These are phyloP conservation scores for Nesidiocoris tenuis DNA, from an alignment of 2,888 invertebrate species.

Conservation along the genomic window DNA sequence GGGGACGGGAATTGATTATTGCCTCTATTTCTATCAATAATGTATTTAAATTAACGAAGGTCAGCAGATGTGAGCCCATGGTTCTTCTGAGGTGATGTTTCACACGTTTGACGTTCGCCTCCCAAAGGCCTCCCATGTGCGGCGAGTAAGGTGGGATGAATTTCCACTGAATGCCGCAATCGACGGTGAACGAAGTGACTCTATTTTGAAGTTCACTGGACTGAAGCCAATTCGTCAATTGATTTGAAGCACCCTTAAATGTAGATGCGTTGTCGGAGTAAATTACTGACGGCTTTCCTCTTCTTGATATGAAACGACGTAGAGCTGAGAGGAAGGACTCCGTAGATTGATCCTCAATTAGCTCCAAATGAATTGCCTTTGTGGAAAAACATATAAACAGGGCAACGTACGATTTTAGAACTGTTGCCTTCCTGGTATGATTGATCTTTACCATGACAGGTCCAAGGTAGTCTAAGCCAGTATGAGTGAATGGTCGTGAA, in stretches of 20 bases:
- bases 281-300: slow-evolving; percentile 48
- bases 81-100: slow-evolving; percentile 42
- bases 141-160: slow-evolving; percentile 46
- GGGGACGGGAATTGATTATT: slow-evolving; percentile 50
- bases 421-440: slow-evolving; percentile 47
- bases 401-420: slow-evolving; percentile 46
- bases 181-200: neutral
- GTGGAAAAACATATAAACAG: slow-evolving; percentile 52
- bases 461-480: slow-evolving; percentile 52
- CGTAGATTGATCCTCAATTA: slow-evolving; percentile 49
- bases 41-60: slow-evolving; percentile 47
- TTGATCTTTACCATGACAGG: slow-evolving; percentile 49
- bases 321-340: no score
- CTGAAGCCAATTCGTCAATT: slow-evolving; percentile 42
- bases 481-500: slow-evolving; percentile 50
- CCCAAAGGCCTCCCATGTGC: slow-evolving; percentile 44
- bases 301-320: slow-evolving; percentile 49
- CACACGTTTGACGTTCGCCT: slow-evolving; percentile 35
- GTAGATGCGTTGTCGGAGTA: slow-evolving; percentile 52
- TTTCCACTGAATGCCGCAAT: slow-evolving; percentile 49
- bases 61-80: slow-evolving; percentile 29
- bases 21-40: slow-evolving; percentile 50
- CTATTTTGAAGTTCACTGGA: no score
- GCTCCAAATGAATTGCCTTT: slow-evolving; percentile 52
- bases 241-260: slow-evolving; percentile 50